These are phyloP conservation scores for Baryphthengus martii DNA, from an alignment of 2,113 vertebrate species.

Conservation along the genomic window DNA sequence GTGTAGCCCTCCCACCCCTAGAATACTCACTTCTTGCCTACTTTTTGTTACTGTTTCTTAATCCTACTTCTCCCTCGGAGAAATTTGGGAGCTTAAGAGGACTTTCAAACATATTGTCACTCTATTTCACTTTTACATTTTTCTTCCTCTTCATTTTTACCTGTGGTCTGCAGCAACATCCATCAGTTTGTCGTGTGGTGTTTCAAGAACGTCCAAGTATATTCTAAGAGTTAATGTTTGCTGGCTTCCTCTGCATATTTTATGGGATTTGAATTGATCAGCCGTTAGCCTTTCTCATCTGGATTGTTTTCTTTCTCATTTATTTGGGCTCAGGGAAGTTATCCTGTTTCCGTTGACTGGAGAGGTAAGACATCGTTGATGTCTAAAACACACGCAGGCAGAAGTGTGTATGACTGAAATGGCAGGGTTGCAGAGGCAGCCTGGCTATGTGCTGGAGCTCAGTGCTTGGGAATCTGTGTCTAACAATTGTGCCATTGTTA, in stretches of 20 bases:
- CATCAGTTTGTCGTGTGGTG: too few species aligned
- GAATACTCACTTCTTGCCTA: background rate
- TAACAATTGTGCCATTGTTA: background rate
- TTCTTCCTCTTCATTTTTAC: background rate
- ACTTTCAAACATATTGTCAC: background rate
- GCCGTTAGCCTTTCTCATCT: conserved; percentile 26
- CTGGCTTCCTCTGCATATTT: background rate
- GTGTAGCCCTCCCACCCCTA: background rate
- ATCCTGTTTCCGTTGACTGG: conserved; percentile 48
- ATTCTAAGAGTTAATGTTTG: background rate
- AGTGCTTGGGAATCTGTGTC: background rate
- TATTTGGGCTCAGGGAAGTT: conserved; percentile 41
- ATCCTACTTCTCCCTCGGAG: background rate
- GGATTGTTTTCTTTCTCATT: conserved; percentile 44
- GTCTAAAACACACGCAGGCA: conserved; percentile 32
- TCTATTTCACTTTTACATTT: background rate
- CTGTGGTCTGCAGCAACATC: background rate
- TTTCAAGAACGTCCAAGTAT: background rate
- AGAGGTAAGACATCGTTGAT: conserved; percentile 41
- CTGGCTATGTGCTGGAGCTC: background rate
- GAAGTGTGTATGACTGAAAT: conserved; percentile 47
- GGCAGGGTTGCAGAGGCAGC: conserved; percentile 14
- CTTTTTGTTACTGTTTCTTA: background rate
- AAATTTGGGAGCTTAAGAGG: background rate
- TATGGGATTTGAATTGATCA: conserved; percentile 5